Evolutionary conservation across 2,888 invertebrate species (phyloP).

Genomic region (Pimpla rufipes): DNA sequence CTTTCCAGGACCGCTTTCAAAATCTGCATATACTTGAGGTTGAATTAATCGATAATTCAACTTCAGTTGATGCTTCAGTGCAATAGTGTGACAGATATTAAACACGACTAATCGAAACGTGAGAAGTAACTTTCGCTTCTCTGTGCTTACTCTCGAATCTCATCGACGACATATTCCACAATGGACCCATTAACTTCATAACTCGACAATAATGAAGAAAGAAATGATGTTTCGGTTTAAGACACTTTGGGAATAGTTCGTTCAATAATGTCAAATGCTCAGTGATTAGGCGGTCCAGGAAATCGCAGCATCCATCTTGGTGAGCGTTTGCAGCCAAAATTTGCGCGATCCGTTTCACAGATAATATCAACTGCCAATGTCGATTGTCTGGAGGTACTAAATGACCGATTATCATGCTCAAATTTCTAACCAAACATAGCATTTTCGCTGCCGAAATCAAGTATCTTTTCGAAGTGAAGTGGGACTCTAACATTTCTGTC

Average conservation of each 20-base stretch:
- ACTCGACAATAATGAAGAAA: slow-evolving; percentile 66
- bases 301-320: slow-evolving; percentile 15
- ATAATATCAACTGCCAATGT: too few relatives aligned
- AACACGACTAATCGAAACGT: slow-evolving; percentile 39
- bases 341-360: slow-evolving; percentile 15
- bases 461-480: slow-evolving; percentile 43
- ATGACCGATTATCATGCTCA: too few relatives aligned
- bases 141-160: slow-evolving; percentile 64
- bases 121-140: slow-evolving; percentile 53
- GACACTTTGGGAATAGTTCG: slow-evolving; percentile 27
- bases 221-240: too few relatives aligned
- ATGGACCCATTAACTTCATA: slow-evolving; percentile 56
- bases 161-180: slow-evolving; percentile 60
- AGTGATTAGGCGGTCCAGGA: slow-evolving; percentile 23
- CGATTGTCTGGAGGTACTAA: too few relatives aligned
- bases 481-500: slow-evolving; percentile 25
- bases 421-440: slow-evolving; percentile 36
- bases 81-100: slow-evolving; percentile 63
- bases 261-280: slow-evolving; percentile 25
- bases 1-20: slow-evolving; percentile 31
- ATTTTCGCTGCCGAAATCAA: too few relatives aligned
- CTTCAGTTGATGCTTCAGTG: slow-evolving; percentile 59
- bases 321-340: slow-evolving; percentile 21
- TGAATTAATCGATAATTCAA: slow-evolving; percentile 46
- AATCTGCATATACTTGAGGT: slow-evolving; percentile 9